Evolutionary conservation across 2,888 invertebrate genomes (phyloP), one percentile per base, ranked within the genome.

Genomic region (Trissolcus japonicus): DNA sequence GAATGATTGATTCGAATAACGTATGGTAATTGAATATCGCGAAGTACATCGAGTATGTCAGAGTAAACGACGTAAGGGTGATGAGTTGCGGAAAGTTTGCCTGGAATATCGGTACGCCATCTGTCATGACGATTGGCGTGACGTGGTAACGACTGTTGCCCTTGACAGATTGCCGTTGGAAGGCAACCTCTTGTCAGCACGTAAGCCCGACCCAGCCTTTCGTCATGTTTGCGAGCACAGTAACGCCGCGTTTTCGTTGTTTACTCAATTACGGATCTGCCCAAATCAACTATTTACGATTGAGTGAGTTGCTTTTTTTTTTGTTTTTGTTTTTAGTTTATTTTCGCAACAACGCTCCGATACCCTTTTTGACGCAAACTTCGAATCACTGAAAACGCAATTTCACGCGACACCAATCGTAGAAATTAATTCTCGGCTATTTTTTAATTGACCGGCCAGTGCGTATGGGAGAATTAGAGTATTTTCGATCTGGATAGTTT

Each of bases 121-220:
- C 76, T 74, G 76, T 79, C 73, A 79, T 63, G 76, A 60, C 76
- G 79, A 79, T 73, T 79, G 76, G 73, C 76, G 65, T 74, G 73
- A 74, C 41, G 69, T 41, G 69, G 76, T 71, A 78, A 79, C 77
- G 77, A 78, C 75, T 78, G 71, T 78, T 66, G 63, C 78, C 69
- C 71, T 72, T 78, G 68, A 68, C 79, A 77, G 79, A 78, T 79
- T 73, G 68, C 77, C 56, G 72, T 41, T 54, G 67, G 63, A 74
- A 79, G 57, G 57, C 69, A 67, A 57, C 72, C 72, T 68, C 79
- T 74, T 69, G 74, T 75, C 75, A 76, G 69, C 69, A 59, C 40
- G 40, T 53, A 56, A 46, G 65, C 50, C 75, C 66, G 7, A 35
- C 41, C 43, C 54, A 19, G n/a, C 59, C 60, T 61, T 57, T 53